phyloP scores from a whole-genome alignment of 1,140 invertebrate species.

The Dinothrombium tinctorium region DNA sequence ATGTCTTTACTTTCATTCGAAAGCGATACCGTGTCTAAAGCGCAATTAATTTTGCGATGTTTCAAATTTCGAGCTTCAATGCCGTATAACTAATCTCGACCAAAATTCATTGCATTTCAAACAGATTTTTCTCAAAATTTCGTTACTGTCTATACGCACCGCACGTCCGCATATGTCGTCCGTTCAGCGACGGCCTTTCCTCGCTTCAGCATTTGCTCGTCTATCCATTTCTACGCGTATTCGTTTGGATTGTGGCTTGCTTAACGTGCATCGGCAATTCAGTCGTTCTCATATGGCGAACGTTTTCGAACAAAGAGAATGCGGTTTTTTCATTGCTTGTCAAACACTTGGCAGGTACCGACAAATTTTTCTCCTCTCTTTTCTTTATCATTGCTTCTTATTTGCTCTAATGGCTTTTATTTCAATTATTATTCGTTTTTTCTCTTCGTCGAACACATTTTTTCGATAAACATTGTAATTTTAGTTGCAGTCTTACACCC shows the following conservation, averaged over 20 bases:
- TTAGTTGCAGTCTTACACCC: too few species aligned
- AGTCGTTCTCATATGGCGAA: conserved; percentile 38
- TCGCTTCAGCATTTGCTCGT: conserved; percentile 32
- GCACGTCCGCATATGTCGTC: conserved; percentile 33
- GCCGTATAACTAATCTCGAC: too few species aligned
- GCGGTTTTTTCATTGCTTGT: conserved; percentile 30
- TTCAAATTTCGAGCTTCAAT: too few species aligned
- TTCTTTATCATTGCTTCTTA: conserved; percentile 1
- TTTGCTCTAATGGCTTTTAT: neutral
- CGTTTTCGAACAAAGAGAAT: conserved; percentile 26
- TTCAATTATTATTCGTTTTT: too few species aligned
- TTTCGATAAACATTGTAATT: too few species aligned
- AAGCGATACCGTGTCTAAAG: too few species aligned
- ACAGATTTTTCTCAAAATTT: conserved; percentile 44
- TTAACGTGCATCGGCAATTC: conserved; percentile 38
- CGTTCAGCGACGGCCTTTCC: conserved; percentile 33
- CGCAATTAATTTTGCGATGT: too few species aligned
- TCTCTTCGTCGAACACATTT: too few species aligned
- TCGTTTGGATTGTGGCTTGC: conserved; percentile 43
- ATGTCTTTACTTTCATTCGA: too few species aligned
- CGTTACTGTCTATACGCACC: conserved; percentile 39
- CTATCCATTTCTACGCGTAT: conserved; percentile 32
- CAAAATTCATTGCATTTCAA: too few species aligned
- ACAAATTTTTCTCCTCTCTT: neutral
- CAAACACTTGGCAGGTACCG: conserved; percentile 34